These are phyloP conservation scores for Chrysopa pallens DNA, from an alignment of 1,140 invertebrate species.

Conservation along the genomic window DNA sequence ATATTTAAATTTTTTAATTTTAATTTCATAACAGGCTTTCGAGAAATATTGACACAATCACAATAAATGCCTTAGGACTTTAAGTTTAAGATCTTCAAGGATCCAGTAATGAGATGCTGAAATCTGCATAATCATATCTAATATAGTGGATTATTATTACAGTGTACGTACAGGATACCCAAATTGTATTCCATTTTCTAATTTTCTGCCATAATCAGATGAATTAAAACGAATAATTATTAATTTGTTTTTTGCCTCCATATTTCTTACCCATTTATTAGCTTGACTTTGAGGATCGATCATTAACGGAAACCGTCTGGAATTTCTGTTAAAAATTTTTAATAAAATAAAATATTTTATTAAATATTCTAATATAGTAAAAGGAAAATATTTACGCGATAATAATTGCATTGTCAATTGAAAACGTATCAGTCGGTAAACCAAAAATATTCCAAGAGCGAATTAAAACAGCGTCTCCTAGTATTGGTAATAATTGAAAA, in stretches of 20 bases:
- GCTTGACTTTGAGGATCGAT: slow-evolving; percentile 92
- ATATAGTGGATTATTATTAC: no score
- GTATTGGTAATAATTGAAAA: slow-evolving; percentile 54
- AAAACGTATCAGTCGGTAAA: slow-evolving; percentile 74
- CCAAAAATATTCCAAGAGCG: slow-evolving; percentile 84
- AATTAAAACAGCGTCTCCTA: slow-evolving; percentile 73
- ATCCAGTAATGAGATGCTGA: no score
- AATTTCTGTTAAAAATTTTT: slow-evolving; percentile 34
- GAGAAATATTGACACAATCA: no score
- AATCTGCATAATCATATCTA: no score
- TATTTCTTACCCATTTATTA: slow-evolving; percentile 88
- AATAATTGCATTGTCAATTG: slow-evolving; percentile 85
- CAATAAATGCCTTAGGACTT: no score
- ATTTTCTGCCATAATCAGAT: slow-evolving; percentile 61
- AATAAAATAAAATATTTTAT: slow-evolving; percentile 1
- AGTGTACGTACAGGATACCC: slow-evolving; percentile 50
- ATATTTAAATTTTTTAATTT: no score
- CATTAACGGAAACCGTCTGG: slow-evolving; percentile 77
- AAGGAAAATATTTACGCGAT: slow-evolving; percentile 35
- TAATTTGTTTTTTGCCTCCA: slow-evolving; percentile 75
- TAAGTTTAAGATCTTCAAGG: no score
- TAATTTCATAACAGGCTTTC: no score
- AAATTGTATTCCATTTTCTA: slow-evolving; percentile 88
- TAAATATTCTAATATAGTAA: not conserved
- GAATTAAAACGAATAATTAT: slow-evolving; percentile 65